Evolutionary conservation across 2,888 invertebrate genomes (phyloP), one percentile per base, ranked within the genome.

Genomic region (Piscicola geometra): DNA sequence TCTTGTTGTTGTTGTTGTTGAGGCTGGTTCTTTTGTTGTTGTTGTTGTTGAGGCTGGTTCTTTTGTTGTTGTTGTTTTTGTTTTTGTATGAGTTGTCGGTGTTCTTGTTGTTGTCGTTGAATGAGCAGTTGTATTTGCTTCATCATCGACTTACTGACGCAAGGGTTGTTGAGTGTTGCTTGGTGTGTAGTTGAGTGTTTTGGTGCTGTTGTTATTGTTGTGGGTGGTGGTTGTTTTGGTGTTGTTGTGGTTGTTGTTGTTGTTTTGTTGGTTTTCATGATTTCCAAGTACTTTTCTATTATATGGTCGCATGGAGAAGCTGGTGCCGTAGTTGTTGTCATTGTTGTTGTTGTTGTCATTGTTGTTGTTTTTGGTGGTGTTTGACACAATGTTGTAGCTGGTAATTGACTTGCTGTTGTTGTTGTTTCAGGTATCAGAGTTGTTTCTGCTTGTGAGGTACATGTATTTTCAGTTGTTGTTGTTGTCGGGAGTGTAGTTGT

Each of bases 1-100:
- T 15, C 15, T 41, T 41, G 41, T 56, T 18, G 60, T 56, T 56
- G 60, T 56, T 56, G 60, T 25, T 25, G 25, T 18, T 3, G 60
- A 15, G 25, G 41, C 41, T 9, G 15, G 5, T 41, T 5, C 15
- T 41, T 41, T 5, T 15, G 15, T 41, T 5, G n/a, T 5, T 56
- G 60, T 56, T 25, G 60, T 56, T 56, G 60, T 56, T 56, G 60
- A 56, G n/a, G 25, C n/a, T 15, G 50, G 50, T 47, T 47, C 21
- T 47, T 47, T 47, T 56, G 5, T 56, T 56, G 5, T 25, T 18
- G 25, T 56, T 25, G 60, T 56, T 56, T 9, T 15, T 56, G 60
- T 56, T 18, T 18, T 3, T 56, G 5, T 21, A 56, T 5, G 3
- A 25, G 25, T 56, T 18, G 60, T 25, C 5, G 60, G 5, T 56